Base-by-base conservation (phyloP, 2,888 invertebrate species). In the Chrysotoxum bicinctum region DNA sequence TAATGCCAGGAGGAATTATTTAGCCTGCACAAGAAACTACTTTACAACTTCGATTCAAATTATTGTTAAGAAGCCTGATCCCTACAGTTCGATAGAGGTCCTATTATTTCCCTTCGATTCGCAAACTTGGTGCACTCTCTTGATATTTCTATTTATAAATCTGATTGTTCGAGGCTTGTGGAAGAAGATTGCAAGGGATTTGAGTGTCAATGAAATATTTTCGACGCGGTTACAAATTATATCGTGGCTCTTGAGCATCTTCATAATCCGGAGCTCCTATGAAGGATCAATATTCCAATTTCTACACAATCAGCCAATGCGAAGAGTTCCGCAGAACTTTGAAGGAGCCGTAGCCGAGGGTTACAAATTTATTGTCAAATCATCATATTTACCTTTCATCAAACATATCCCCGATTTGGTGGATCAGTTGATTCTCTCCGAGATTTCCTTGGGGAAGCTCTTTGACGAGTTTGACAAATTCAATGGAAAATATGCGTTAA, bases 401-500 rank as follows among this genome's bases (percentile, higher is more conserved):
- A 19, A 64, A 19, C 64, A 64, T 10, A 64, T 64, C 0, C 64
- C 64, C 0, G 32, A 23, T 0, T n/a, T 50, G 9, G 5, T 35
- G 8, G 16, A 66, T 1, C 7, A 23, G 0, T 35, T 35, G 1
- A 43, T 45, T 7, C 19, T 32, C 4, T 7, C 16, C 0, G 21
- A 50, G 6, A 1, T 10, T 35, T 21, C 48, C 0, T n/a, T 35
- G 21, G 1, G 21, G 6, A 66, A 37, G n/a, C 48, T 50, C 1
- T 35, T 66, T 10, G 48, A 66, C 2, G 66, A 66, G n/a, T 50
- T 66, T 10, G 66, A 66, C 23, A 50, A 45, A 23, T 66, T 35
- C 21, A n/a, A 66, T 3, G 66, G 66, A 1, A 66, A 66, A 10
- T 66, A 37, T 7, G 66, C n/a, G 1, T 23, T 66, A 0, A 21